These are phyloP conservation scores for Clytia hemisphaerica DNA, from an alignment of 30 jellyfish, hydroid and myxozoan genomes.

Conservation along the genomic window DNA sequence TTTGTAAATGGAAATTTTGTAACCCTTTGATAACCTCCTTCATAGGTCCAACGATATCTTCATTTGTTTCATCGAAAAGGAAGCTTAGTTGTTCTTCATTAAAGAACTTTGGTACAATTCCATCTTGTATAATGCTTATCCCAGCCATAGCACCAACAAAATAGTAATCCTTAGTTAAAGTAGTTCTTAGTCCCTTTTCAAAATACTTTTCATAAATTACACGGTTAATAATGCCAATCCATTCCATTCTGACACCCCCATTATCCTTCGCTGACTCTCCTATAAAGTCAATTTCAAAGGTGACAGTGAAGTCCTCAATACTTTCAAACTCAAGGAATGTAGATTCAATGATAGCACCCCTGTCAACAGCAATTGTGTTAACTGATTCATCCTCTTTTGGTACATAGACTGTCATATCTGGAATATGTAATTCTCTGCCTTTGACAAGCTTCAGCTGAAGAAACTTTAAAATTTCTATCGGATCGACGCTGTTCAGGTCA, in stretches of 20 bases:
- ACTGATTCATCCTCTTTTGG: slow-evolving; percentile 30
- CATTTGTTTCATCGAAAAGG: slow-evolving; percentile 4
- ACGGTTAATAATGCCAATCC: slow-evolving; percentile 21
- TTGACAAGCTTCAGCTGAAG: slow-evolving; percentile 1
- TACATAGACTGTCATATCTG: not conserved
- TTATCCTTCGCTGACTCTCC: slow-evolving; percentile 45
- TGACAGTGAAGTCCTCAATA: slow-evolving; percentile 18
- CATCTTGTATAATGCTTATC: slow-evolving; percentile 35
- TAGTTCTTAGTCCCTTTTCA: slow-evolving; percentile 36
- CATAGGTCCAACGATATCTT: not conserved
- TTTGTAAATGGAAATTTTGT: slow-evolving; percentile 24
- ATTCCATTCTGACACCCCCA: slow-evolving; percentile 56
- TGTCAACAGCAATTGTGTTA: slow-evolving; percentile 36
- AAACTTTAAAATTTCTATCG: slow-evolving; percentile 5
- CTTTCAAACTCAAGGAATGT: slow-evolving; percentile 33
- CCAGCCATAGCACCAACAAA: slow-evolving; percentile 40
- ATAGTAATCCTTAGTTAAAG: slow-evolving; percentile 31
- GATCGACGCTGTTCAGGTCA: no score
- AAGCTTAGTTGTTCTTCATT: slow-evolving; percentile 19
- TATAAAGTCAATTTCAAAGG: slow-evolving; percentile 43
- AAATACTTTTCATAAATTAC: slow-evolving; percentile 42
- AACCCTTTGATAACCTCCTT: slow-evolving; percentile 29
- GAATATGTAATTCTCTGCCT: slow-evolving; percentile 26
- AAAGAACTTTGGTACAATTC: slow-evolving; percentile 30
- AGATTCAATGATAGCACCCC: slow-evolving; percentile 17